phyloP scores from a whole-genome alignment of 2,888 invertebrate genomes.

The Phorcus lineatus region DNA sequence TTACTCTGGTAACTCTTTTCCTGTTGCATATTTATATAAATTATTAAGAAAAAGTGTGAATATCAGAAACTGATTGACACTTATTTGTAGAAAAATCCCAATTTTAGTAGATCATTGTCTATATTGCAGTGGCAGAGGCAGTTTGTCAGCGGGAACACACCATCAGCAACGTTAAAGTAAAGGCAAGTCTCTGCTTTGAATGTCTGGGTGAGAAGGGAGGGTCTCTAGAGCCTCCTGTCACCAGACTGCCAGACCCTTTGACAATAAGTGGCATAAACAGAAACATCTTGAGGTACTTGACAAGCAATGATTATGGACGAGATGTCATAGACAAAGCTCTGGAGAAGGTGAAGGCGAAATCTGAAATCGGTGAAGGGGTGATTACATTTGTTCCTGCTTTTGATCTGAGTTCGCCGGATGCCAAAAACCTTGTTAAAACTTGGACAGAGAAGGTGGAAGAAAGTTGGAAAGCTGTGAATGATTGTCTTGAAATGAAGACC shows the following conservation, averaged over 20 bases:
- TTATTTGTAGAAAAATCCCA: no score
- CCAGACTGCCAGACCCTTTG: background rate
- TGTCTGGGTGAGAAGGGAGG: conserved; percentile 2
- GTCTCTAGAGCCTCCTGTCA: background rate
- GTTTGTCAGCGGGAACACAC: background rate
- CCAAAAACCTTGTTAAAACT: background rate
- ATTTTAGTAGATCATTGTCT: background rate
- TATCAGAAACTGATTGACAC: no score
- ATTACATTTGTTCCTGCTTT: background rate
- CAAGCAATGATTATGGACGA: background rate
- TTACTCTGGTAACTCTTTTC: no score
- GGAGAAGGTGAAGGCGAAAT: background rate
- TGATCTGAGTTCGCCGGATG: background rate
- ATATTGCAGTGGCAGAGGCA: background rate
- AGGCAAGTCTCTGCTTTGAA: background rate
- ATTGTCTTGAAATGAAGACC: background rate
- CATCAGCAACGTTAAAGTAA: background rate
- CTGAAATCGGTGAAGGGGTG: background rate
- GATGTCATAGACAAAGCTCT: background rate
- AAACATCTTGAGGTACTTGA: background rate
- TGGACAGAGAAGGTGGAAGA: background rate
- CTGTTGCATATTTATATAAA: no score
- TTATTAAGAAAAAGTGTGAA: no score
- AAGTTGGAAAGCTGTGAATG: background rate
- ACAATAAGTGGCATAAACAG: background rate